Evolutionary conservation across 2,888 invertebrate species (phyloP), one percentile per base, ranked within the genome.

Genomic region (Lamproptera curius): DNA sequence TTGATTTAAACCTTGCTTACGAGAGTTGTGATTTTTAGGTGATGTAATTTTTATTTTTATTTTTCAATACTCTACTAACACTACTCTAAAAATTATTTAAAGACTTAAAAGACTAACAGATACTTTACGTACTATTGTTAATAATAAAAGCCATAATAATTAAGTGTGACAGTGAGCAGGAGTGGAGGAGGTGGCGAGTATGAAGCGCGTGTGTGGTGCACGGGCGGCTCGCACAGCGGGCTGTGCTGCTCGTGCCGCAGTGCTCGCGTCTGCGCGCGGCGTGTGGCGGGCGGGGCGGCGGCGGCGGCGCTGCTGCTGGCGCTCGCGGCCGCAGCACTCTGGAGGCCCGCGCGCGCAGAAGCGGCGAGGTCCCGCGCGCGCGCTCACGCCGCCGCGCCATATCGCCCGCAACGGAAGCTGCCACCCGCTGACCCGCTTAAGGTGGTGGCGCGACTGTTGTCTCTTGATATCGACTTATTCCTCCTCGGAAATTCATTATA

Each of bases 181-280:
- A 82, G 95, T 56, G 90, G 91, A 59, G 95, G 95, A 65, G 95
- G 95, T 56, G 90, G 88, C 60, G 89, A 86, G 42, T 95, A 95
- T 73, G 89, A 90, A 63, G 92, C 95, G 64, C 92, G 93, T 76
- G 94, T 96, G 50, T 73, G 90, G 52, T 92, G 95, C 63, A 91
- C 89, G 33, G 34, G 45, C 57, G 89, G 91, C n/a, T 85, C 89
- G 36, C 90, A 92, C 55, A 91, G 91, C 38, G 91, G 90, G 88
- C 92, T 39, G 82, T 87, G 49, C 78, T 94, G 47, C 89, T 89
- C 52, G 92, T 94, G 60, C 94, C 95, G 35, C 90, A 91, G 41
- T 93, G 92, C 73, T 89, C 91, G 54, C 91, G 92, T 50, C 90
- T 93, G 72, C 90, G 92, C 46, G 92, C n/a, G n/a, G n/a, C n/a